phyloP scores from a whole-genome alignment of 2,797 vertebrate genomes.

The Tinamus major region DNA sequence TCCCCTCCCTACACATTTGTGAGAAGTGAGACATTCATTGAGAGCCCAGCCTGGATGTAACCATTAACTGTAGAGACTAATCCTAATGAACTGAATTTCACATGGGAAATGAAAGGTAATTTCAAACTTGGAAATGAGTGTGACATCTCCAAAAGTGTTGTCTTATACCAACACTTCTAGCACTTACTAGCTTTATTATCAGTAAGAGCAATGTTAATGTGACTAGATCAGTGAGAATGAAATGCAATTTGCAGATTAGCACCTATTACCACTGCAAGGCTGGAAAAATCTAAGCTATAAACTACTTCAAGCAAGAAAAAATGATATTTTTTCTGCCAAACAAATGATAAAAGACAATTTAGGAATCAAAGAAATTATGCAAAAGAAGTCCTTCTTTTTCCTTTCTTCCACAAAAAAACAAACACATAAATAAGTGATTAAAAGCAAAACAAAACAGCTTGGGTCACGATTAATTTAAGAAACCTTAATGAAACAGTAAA shows the following conservation, averaged over 20 bases:
- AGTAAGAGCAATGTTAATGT: background rate
- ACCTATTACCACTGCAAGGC: background rate
- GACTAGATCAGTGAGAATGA: background rate
- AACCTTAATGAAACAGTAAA: background rate
- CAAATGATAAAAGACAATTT: conserved; percentile 7
- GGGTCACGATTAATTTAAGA: background rate
- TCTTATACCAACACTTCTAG: background rate
- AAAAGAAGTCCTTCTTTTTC: background rate
- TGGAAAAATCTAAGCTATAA: background rate
- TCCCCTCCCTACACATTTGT: background rate
- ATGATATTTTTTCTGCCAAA: background rate
- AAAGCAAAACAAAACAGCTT: background rate
- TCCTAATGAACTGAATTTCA: background rate
- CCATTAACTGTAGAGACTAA: background rate
- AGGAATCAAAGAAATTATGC: background rate
- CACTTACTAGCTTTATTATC: background rate
- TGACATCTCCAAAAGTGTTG: background rate
- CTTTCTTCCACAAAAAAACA: rapidly evolving
- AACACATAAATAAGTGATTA: background rate
- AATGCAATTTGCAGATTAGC: background rate
- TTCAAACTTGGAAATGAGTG: background rate
- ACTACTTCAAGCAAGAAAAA: background rate
- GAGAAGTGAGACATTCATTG: background rate
- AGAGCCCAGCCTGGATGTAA: background rate
- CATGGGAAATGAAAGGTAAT: background rate